Base-by-base conservation (phyloP, 1,140 invertebrate species). In the Temnothorax curvispinosus region DNA sequence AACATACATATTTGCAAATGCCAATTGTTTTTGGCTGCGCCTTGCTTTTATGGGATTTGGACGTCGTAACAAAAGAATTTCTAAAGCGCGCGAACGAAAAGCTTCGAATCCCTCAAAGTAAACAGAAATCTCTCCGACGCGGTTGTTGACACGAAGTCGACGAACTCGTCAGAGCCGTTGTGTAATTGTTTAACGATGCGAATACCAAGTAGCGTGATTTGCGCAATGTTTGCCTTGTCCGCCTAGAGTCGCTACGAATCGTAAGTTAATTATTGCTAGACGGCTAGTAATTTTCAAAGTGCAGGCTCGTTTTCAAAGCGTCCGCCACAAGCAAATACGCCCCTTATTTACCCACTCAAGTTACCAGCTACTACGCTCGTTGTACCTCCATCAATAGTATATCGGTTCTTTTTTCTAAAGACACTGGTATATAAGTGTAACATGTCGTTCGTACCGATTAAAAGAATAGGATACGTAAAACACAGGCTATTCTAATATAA, bases 121-220 rank as follows among this genome's bases (percentile, higher is more conserved):
- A 81, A 81, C 65, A 21, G 50, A 81, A 71, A 44, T 81, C 47
- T 35, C 38, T 41, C 8, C 38, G 52, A 75, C 32, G 52, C 41
- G 69, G n/a, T 54, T 91, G 90, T 93, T 92, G 90, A 93, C 91
- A 91, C 90, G 74, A 82, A 90, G 82, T 92, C 90, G 90, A 82
- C 89, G 88, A 35, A 92, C 76, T 90, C 87, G 88, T 92, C 88
- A 60, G 87, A 69, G 58, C 72, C 86, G 89, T 90, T 77, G 81
- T 71, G 80, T 92, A 92, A 93, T 92, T 92, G 92, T 92, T 91
- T 91, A 84, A 89, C 86, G 86, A 91, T 92, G 89, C 89, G 90
- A 90, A 88, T 71, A 69, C 62, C 78, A 41, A 64, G 62, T 85
- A 44, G 60, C 60, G 32, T 62, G 88, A 90, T 87, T 87, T 56